phyloP scores from a whole-genome alignment of 2,797 vertebrate genomes.

The Eremophila alpestris region DNA sequence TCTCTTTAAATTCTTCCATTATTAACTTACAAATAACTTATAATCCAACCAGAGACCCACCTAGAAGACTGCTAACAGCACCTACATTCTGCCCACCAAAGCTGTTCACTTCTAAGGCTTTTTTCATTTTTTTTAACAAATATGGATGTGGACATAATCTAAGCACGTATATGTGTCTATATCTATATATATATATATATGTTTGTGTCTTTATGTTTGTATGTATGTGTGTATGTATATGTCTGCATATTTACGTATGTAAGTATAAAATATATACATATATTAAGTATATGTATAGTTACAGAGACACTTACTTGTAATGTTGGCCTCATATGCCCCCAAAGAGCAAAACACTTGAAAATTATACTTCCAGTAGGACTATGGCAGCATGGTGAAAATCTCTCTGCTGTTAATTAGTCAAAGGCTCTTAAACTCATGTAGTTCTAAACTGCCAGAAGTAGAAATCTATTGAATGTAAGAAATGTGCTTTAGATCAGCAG shows the following conservation, averaged over 20 bases:
- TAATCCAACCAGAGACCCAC: background rate
- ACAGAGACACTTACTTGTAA: background rate
- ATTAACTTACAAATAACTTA: background rate
- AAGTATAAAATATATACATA: background rate
- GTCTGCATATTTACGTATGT: background rate
- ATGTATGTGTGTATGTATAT: too few relatives aligned
- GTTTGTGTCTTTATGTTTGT: background rate
- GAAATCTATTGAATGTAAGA: slow-evolving; percentile 27
- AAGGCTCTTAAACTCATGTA: slow-evolving; percentile 35
- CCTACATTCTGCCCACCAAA: background rate
- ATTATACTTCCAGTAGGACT: background rate
- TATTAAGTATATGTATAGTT: background rate
- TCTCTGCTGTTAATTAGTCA: slow-evolving; percentile 51
- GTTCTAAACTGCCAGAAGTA: slow-evolving; percentile 22
- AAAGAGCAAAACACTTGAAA: background rate
- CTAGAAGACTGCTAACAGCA: background rate
- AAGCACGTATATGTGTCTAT: background rate
- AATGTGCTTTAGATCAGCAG: slow-evolving; percentile 44
- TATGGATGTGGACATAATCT: background rate
- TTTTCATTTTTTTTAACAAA: background rate
- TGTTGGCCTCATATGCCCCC: background rate
- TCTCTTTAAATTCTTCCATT: background rate
- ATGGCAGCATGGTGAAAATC: slow-evolving; percentile 1
- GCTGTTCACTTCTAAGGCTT: background rate
- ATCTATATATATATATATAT: background rate